Evolutionary conservation across 1,140 invertebrate genomes (phyloP).

Genomic region (Trichomalopsis sarcophagae): DNA sequence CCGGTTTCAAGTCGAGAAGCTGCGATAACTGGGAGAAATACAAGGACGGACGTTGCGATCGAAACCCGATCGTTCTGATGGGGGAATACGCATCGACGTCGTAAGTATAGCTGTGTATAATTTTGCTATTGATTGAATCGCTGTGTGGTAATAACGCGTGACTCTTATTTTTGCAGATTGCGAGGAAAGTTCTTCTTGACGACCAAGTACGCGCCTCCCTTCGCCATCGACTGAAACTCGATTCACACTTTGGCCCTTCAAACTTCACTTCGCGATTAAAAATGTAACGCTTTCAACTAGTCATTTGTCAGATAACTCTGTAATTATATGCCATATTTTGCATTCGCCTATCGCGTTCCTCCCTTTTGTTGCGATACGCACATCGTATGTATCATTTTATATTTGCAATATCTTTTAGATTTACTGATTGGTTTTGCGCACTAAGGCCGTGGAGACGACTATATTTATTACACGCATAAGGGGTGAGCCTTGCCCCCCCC

Average conservation of each 20-base stretch:
- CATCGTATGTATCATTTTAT: too few relatives aligned
- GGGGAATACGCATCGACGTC: constrained; percentile 67
- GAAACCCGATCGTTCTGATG: constrained; percentile 65
- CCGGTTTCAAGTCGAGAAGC: constrained; percentile 64
- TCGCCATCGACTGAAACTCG: constrained; percentile 57
- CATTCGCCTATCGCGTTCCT: constrained; percentile 8
- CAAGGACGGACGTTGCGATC: constrained; percentile 61
- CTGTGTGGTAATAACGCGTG: too few relatives aligned
- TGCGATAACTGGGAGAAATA: constrained; percentile 68
- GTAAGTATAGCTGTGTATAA: constrained; percentile 52
- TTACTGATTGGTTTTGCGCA: too few relatives aligned
- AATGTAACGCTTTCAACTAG: constrained; percentile 60
- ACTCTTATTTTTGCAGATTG: constrained; percentile 54
- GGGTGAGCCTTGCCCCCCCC: too few relatives aligned
- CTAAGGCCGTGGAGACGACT: too few relatives aligned
- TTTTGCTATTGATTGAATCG: too few relatives aligned
- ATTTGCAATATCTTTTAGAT: too few relatives aligned
- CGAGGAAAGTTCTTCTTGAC: constrained; percentile 64
- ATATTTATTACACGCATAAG: too few relatives aligned
- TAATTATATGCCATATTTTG: constrained; percentile 58
- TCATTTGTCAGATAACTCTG: constrained; percentile 61
- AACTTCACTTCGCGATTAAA: constrained; percentile 43
- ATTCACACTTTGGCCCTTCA: neutral
- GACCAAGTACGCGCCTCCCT: constrained; percentile 63
- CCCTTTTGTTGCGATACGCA: constrained; percentile 28